Conservation (phyloP, 1,140 invertebrate genomes). For the Littorina saxatilis region DNA sequence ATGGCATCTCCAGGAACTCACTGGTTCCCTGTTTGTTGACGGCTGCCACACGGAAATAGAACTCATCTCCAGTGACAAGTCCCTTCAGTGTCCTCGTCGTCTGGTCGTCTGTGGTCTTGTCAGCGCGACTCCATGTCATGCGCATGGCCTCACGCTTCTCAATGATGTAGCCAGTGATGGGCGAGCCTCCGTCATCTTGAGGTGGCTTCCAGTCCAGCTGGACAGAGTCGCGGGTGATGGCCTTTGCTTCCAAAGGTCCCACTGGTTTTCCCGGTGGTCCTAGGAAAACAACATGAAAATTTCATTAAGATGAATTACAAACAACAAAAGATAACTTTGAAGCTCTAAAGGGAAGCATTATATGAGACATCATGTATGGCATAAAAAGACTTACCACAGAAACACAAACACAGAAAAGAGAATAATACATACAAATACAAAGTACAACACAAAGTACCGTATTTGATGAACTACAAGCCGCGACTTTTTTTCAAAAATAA, state of each 20-base stretch:
- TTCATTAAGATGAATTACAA: too few relatives aligned
- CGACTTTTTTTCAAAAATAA: too few relatives aligned
- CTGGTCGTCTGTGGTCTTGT: conserved; percentile 52
- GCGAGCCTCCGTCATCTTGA: conserved; percentile 86
- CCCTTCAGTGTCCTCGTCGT: conserved; percentile 88
- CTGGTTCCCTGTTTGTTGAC: conserved; percentile 67
- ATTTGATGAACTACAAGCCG: too few relatives aligned
- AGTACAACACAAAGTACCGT: too few relatives aligned
- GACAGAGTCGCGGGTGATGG: conserved; percentile 94
- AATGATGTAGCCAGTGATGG: conserved; percentile 72
- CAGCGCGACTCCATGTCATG: conserved; percentile 58
- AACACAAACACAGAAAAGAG: too few relatives aligned
- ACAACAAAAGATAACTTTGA: too few relatives aligned
- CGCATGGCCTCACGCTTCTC: conserved; percentile 69
- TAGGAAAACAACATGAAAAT: conserved; percentile 74
- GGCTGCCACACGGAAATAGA: conserved; percentile 88
- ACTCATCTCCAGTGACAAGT: conserved; percentile 93
- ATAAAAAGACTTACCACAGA: too few relatives aligned
- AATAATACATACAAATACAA: too few relatives aligned
- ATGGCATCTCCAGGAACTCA: conserved; percentile 66
- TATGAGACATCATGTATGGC: too few relatives aligned
- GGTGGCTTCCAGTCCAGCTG: conserved; percentile 97
- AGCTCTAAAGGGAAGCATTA: too few relatives aligned
- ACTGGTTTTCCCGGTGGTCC: conserved; percentile 90
- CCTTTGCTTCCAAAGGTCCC: conserved; percentile 87